Evolutionary conservation across 2,113 vertebrate species (phyloP).

Genomic region (Gymnorhina tibicen): DNA sequence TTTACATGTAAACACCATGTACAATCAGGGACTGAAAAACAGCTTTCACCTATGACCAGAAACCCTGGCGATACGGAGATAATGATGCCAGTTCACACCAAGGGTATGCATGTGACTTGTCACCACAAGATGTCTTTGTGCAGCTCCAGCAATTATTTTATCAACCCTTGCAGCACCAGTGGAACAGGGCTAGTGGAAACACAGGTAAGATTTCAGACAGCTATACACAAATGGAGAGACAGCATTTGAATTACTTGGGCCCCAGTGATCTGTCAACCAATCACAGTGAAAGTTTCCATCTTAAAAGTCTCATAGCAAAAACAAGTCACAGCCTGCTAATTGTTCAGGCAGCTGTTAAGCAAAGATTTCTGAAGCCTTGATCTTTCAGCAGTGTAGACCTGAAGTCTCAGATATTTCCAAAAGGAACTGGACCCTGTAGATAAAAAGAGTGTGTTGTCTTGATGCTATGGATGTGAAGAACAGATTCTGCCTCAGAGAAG

Average conservation of each 20-base stretch:
- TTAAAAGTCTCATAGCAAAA: not conserved
- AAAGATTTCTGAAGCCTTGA: not conserved
- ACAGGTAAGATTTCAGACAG: not conserved
- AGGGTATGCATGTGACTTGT: not conserved
- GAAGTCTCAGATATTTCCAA: not conserved
- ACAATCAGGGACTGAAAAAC: not conserved
- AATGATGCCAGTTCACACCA: rapidly evolving
- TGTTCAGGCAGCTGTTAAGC: not conserved
- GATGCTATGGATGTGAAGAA: not conserved
- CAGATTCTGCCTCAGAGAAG: not conserved
- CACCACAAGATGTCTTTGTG: not conserved
- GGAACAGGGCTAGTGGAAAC: not conserved
- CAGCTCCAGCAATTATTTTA: not conserved
- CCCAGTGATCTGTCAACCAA: not conserved
- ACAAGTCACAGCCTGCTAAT: not conserved
- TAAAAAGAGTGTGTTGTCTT: not conserved
- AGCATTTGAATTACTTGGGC: not conserved
- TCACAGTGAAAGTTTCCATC: not conserved
- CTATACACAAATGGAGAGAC: not conserved
- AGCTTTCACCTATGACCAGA: not conserved
- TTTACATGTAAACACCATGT: not conserved
- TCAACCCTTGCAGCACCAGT: not conserved
- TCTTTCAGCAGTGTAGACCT: not conserved
- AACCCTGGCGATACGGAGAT: not conserved
- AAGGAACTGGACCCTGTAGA: not conserved